phyloP scores from a whole-genome alignment of 2,888 invertebrate genomes.

The Aphrophora alni region DNA sequence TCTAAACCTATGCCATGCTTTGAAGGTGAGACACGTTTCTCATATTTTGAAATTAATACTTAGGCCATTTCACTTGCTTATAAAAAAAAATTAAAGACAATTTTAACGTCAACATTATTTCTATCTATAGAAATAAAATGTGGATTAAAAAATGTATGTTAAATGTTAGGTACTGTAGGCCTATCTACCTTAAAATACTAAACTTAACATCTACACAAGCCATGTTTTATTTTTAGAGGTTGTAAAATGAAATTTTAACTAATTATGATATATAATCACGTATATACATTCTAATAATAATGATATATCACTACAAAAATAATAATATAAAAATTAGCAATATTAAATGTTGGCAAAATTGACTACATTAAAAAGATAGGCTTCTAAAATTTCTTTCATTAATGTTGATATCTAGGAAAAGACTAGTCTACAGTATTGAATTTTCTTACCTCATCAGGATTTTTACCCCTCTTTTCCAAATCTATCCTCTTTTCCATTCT shows the following conservation, averaged over 20 bases:
- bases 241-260: background rate
- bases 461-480: conserved; percentile 91
- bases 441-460: conserved; percentile 82
- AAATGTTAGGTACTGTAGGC: too few species aligned
- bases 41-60: background rate
- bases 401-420: background rate
- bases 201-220: background rate
- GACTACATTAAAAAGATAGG: background rate
- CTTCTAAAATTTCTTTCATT: background rate
- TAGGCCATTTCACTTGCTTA: too few species aligned
- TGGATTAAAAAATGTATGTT: too few species aligned
- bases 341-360: background rate
- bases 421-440: background rate
- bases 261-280: background rate
- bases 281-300: background rate
- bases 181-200: background rate
- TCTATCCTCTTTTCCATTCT: conserved; percentile 94
- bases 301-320: background rate
- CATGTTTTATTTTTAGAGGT: background rate
- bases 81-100: too few species aligned
- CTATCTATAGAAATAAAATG: too few species aligned
- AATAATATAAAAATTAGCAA: background rate
- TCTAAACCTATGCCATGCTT: background rate
- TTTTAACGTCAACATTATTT: too few species aligned
- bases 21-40: background rate